Base-by-base conservation (phyloP, 1,140 invertebrate species). In the Drosophila punjabiensis region DNA sequence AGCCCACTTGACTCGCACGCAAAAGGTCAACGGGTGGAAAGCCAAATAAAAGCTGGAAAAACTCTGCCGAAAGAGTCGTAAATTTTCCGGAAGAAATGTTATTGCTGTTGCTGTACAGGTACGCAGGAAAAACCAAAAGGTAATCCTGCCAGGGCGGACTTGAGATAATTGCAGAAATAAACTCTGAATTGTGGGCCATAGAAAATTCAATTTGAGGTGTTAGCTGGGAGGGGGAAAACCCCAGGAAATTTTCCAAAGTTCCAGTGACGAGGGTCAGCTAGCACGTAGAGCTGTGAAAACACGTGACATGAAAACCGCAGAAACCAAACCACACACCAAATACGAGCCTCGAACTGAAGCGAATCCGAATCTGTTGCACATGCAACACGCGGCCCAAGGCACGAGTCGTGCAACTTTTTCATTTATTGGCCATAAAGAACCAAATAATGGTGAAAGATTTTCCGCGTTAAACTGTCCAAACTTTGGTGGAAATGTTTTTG, bases 381-480 rank as follows among this genome's bases (percentile, higher is more conserved):
- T 75, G 71, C 71, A 75, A 13, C 58, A 28, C 55, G 37, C 33
- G 32, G 69, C 76, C 66, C 69, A 79, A 74, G 39, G 39, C 73
- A 65, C 76, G 71, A 39, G 58, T 59, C 33, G 59, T 58, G 65
- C 58, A 74, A 84, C 52, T 77, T 83, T 79, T 68, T 55, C 84
- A 59, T 81, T 87, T 84, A 89, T 89, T 84, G 85, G 59, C 66
- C 81, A 88, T 88, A 88, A 80, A 86, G 64, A 83, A 68, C 37
- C 50, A 48, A 66, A 82, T 80, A 61, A 67, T 55, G 61, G 18
- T 65, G 47, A 63, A 60, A 63, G 69, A 73, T 45, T 80, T 79
- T 70, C 59, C 35, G 62, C 62, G 64, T 67, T 55, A 76, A 87
- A 87, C 70, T 87, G 77, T 89, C 85, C 45, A 84, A 81, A 87